These are phyloP conservation scores for Tragelaphus scriptus DNA, from an alignment of 2,113 vertebrate species.

Conservation along the genomic window DNA sequence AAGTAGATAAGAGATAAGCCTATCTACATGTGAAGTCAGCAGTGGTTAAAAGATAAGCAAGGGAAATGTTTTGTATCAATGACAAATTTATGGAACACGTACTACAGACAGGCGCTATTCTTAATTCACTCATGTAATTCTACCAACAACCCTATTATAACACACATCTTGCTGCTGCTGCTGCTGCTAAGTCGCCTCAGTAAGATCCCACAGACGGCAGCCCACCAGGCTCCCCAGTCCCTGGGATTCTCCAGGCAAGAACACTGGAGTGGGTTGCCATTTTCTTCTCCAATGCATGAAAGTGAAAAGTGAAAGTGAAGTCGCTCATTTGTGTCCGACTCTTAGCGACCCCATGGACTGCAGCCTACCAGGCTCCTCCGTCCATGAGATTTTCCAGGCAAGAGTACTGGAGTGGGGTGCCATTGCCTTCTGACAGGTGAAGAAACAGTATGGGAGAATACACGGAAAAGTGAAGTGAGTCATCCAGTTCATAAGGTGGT, in stretches of 20 bases:
- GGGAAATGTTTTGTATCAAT: not conserved
- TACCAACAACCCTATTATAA: not conserved
- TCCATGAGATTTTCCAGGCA: too few species aligned
- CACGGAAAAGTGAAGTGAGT: not conserved
- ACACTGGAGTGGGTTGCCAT: too few species aligned
- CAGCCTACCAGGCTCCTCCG: too few species aligned
- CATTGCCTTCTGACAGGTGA: not conserved
- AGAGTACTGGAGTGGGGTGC: too few species aligned
- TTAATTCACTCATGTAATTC: not conserved
- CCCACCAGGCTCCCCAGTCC: too few species aligned
- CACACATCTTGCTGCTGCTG: not conserved
- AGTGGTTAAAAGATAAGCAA: not conserved
- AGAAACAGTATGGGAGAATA: not conserved
- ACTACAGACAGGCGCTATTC: not conserved
- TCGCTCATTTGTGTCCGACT: too few species aligned
- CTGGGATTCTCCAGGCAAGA: too few species aligned
- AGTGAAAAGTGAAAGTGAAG: too few species aligned
- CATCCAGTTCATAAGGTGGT: not conserved
- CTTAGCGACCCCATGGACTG: too few species aligned
- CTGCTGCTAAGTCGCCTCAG: too few species aligned
- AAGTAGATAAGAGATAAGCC: not conserved
- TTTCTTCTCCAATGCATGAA: too few species aligned
- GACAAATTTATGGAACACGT: not conserved
- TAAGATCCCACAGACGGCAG: too few species aligned
- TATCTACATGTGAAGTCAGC: not conserved